These are phyloP conservation scores for Enteromius afrohamiltoni DNA, from an alignment of 2,797 vertebrate genomes.

Conservation along the genomic window DNA sequence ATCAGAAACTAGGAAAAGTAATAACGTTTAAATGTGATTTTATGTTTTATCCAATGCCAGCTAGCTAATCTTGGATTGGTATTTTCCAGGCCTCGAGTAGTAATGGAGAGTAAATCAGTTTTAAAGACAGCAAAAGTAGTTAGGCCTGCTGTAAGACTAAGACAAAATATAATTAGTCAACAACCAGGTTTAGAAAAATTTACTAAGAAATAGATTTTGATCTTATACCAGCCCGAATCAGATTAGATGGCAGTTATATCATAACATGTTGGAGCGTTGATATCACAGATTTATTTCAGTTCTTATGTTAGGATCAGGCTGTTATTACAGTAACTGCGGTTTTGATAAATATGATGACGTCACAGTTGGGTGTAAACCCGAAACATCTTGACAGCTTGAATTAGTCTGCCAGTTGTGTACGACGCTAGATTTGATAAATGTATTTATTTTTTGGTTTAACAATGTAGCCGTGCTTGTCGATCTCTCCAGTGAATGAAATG, in stretches of 20 bases:
- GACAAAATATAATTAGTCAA: background rate
- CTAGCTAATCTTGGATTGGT: background rate
- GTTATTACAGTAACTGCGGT: background rate
- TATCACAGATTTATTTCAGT: background rate
- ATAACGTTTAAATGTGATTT: background rate
- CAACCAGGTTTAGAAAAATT: background rate
- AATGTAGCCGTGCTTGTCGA: background rate
- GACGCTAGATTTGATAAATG: background rate
- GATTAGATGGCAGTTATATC: background rate
- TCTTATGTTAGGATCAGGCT: background rate
- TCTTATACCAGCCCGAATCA: background rate
- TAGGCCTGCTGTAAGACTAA: conserved; percentile 33
- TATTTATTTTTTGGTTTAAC: background rate
- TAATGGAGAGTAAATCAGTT: conserved; percentile 1
- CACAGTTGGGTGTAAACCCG: conserved; percentile 20
- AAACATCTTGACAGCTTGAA: background rate
- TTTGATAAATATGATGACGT: conserved; percentile 36
- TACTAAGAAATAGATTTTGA: background rate
- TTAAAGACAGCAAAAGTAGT: background rate
- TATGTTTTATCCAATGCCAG: background rate
- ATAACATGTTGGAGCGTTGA: background rate
- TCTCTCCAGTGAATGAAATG: background rate
- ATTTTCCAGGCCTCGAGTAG: background rate
- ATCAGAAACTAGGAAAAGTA: background rate
- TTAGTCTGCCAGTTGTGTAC: background rate